Evolutionary conservation across 2,113 vertebrate species (phyloP).

Genomic region (Amia ocellicauda): DNA sequence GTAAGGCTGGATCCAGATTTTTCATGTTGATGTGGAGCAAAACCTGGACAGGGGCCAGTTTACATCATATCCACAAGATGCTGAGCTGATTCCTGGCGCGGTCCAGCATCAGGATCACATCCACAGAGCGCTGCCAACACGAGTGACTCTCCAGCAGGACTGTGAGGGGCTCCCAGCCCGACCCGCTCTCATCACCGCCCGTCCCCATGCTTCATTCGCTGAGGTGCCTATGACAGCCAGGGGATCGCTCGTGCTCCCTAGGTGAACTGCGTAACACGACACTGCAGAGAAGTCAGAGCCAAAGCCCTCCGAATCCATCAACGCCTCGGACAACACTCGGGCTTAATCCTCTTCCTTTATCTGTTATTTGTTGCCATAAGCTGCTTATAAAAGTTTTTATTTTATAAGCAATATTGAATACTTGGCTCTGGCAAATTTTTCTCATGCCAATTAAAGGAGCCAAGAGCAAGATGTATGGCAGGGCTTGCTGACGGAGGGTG

Average conservation of each 20-base stretch:
- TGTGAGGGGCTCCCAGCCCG: neutral
- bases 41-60: neutral
- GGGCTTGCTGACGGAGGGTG: neutral
- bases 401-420: neutral
- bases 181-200: neutral
- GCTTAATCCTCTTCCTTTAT: neutral
- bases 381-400: neutral
- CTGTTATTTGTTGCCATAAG: neutral
- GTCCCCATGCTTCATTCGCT: no score
- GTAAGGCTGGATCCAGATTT: neutral
- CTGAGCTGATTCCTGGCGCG: slow-evolving; percentile 1
- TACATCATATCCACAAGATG: neutral
- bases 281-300: neutral
- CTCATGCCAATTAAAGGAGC: neutral
- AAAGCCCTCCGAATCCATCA: neutral
- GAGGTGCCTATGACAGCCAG: no score
- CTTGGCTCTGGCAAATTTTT: neutral
- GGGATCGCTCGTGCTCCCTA: neutral
- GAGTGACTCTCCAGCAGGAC: neutral
- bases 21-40: neutral
- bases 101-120: neutral
- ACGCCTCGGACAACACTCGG: neutral
- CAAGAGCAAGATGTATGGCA: neutral
- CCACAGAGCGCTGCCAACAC: neutral
- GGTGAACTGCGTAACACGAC: neutral